Conservation (phyloP, 2,888 invertebrate genomes). For the Sarcophaga variegata region DNA sequence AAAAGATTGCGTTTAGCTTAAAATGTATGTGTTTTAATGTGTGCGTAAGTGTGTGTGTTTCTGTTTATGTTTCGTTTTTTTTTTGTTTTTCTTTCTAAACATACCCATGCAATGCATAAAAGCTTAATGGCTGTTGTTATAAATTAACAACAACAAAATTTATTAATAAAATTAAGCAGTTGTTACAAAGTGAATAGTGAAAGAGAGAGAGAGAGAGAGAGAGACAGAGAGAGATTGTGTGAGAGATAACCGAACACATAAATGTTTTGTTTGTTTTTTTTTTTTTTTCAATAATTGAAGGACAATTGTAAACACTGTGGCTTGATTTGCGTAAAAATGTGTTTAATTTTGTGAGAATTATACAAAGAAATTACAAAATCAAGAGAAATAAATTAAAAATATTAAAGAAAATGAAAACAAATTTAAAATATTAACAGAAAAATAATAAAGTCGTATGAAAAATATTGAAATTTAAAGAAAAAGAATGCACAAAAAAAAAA, state of each 20-base stretch:
- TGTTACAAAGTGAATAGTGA: neutral
- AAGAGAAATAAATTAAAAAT: neutral
- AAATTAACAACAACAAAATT: conserved; percentile 22
- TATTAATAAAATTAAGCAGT: neutral
- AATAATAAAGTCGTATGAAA: neutral
- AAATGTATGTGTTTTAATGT: neutral
- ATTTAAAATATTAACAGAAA: neutral
- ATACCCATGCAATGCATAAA: neutral
- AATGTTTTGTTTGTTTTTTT: neutral
- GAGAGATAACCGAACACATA: neutral
- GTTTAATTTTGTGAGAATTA: neutral
- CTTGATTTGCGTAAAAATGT: neutral
- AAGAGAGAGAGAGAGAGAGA: neutral
- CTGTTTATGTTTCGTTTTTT: no score
- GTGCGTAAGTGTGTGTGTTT: neutral
- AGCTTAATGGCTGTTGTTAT: neutral
- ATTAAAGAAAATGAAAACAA: neutral
- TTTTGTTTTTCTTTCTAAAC: neutral
- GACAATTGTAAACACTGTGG: neutral
- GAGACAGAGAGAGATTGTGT: neutral
- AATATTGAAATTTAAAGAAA: conserved; percentile 22
- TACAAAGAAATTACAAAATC: no score
- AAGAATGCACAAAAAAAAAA: neutral
- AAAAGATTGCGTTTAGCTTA: neutral
- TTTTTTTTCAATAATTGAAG: neutral